Evolutionary conservation across 2,113 vertebrate genomes (phyloP).

Genomic region (Hydrolagus affinis): DNA sequence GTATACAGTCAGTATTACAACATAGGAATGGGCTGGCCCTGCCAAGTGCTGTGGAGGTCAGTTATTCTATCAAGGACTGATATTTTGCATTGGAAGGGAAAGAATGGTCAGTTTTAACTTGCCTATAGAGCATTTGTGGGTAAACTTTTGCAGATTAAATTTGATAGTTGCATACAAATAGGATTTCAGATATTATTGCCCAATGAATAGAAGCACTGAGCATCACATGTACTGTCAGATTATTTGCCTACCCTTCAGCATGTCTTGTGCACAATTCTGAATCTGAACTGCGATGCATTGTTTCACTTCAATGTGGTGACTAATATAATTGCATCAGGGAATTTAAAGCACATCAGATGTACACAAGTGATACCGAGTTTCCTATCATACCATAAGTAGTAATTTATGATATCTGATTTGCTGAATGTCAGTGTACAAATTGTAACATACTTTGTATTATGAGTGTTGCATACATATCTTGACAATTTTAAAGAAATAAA

Average conservation of each 20-base stretch:
- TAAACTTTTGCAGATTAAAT: slow-evolving; percentile 13
- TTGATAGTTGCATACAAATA: neutral
- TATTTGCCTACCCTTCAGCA: neutral
- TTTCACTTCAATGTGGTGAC: slow-evolving; percentile 16
- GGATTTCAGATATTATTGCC: neutral
- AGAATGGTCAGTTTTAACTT: neutral
- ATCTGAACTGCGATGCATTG: neutral
- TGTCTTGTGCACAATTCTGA: neutral
- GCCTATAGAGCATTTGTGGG: neutral
- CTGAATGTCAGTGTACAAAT: slow-evolving; percentile 25
- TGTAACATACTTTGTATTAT: slow-evolving; percentile 26
- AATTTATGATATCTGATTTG: slow-evolving; percentile 20
- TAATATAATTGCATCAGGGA: slow-evolving; percentile 25
- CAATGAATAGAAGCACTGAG: neutral
- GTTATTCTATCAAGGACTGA: neutral
- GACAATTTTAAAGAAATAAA: slow-evolving; percentile 27
- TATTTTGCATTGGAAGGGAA: neutral
- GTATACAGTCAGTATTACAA: slow-evolving; percentile 28
- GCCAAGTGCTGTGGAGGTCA: neutral
- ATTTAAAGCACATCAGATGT: slow-evolving; percentile 19
- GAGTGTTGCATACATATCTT: slow-evolving; percentile 31
- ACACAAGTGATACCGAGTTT: neutral
- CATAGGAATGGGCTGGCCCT: slow-evolving; percentile 12
- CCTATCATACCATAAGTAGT: slow-evolving; percentile 20
- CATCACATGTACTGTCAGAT: neutral